These are phyloP conservation scores for Bos javanicus DNA, from an alignment of 2,113 vertebrate genomes.

Conservation along the genomic window DNA sequence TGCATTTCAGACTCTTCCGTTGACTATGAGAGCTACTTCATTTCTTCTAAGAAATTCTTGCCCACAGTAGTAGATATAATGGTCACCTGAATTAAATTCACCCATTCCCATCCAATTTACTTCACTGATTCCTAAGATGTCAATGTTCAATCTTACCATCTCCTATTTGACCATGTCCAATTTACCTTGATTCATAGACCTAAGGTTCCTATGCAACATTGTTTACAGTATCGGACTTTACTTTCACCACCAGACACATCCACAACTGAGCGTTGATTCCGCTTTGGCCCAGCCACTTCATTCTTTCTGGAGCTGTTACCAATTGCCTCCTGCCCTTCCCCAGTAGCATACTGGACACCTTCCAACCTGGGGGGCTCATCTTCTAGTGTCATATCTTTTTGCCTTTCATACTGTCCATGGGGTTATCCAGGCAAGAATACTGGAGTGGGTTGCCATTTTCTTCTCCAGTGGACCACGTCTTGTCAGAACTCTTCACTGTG, in stretches of 20 bases:
- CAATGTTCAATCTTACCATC: background rate
- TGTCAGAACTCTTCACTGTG: background rate
- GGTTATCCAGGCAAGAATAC: background rate
- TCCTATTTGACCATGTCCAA: background rate
- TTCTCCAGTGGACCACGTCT: background rate
- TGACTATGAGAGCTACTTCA: background rate
- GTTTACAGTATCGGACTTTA: background rate
- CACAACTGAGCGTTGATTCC: rapidly evolving
- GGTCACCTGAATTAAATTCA: background rate
- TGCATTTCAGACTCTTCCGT: background rate
- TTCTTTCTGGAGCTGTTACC: background rate
- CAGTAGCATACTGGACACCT: background rate
- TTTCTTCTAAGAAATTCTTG: background rate
- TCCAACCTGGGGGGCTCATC: background rate
- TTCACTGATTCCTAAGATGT: background rate
- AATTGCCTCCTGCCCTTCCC: background rate
- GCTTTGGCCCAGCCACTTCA: background rate
- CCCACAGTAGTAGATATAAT: background rate
- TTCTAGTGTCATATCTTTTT: background rate
- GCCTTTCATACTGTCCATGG: background rate
- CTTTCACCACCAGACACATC: background rate
- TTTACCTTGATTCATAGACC: background rate
- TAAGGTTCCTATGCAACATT: background rate
- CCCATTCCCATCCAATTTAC: background rate
- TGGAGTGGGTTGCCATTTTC: background rate